Evolutionary conservation across 2,888 invertebrate genomes (phyloP).

Genomic region (Mayetiola destructor): DNA sequence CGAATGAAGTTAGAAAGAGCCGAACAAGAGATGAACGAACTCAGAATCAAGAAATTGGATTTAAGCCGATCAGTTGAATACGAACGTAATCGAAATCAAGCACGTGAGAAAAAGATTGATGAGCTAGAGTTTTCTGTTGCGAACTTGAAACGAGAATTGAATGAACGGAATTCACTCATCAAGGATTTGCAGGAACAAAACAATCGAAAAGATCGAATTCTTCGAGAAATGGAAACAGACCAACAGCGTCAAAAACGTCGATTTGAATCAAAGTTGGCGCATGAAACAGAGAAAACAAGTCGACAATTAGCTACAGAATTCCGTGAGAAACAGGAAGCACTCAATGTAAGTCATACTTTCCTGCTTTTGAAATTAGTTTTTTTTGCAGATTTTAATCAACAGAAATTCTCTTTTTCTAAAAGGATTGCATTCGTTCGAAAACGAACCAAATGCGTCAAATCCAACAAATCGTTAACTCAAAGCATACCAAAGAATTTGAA

Average conservation of each 20-base stretch:
- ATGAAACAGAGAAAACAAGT: slow-evolving; percentile 58
- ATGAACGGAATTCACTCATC: slow-evolving; percentile 49
- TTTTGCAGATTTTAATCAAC: too few species aligned
- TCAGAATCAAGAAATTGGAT: slow-evolving; percentile 42
- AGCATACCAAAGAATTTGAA: slow-evolving; percentile 25
- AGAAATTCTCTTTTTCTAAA: slow-evolving; percentile 15
- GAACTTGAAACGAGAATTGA: slow-evolving; percentile 45
- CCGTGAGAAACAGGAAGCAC: slow-evolving; percentile 42
- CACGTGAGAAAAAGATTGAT: slow-evolving; percentile 50
- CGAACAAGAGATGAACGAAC: background rate
- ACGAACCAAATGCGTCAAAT: background rate
- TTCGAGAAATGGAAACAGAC: slow-evolving; percentile 49
- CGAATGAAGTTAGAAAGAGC: slow-evolving; percentile 3
- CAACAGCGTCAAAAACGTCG: slow-evolving; percentile 37
- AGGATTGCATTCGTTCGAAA: slow-evolving; percentile 20
- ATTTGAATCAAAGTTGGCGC: slow-evolving; percentile 47
- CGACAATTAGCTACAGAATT: slow-evolving; percentile 52
- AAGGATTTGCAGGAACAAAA: slow-evolving; percentile 45
- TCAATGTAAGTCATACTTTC: slow-evolving; percentile 38
- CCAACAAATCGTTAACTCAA: slow-evolving; percentile 37
- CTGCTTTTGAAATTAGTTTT: too few species aligned
- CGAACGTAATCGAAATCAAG: slow-evolving; percentile 48
- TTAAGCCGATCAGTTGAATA: slow-evolving; percentile 49
- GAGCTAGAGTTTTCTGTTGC: slow-evolving; percentile 49
- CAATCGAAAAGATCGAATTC: slow-evolving; percentile 48